phyloP scores from a whole-genome alignment of 1,140 invertebrate species.

The Thaumetopoea pityocampa region DNA sequence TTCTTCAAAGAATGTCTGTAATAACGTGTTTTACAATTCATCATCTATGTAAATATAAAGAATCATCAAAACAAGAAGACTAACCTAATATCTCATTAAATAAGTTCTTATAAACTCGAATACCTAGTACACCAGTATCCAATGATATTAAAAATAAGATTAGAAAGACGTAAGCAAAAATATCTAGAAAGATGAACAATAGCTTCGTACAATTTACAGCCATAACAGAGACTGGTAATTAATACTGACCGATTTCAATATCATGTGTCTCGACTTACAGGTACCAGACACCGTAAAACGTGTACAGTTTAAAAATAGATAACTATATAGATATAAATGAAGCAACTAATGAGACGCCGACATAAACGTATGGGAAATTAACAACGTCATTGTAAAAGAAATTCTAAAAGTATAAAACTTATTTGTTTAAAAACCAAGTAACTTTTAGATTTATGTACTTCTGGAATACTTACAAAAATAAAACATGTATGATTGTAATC shows the following conservation, averaged over 20 bases:
- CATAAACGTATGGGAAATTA: constrained; percentile 38
- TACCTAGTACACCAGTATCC: too few relatives aligned
- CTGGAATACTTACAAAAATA: too few relatives aligned
- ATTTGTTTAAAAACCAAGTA: too few relatives aligned
- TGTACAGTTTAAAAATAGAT: constrained; percentile 37
- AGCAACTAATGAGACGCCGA: constrained; percentile 49
- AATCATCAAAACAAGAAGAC: too few relatives aligned
- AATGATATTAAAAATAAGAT: constrained; percentile 5
- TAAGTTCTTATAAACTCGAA: too few relatives aligned
- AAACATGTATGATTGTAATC: constrained; percentile 6
- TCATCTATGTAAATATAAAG: too few relatives aligned
- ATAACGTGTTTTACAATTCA: too few relatives aligned
- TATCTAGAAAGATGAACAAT: constrained; percentile 9
- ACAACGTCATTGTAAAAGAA: constrained; percentile 25
- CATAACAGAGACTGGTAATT: constrained; percentile 25
- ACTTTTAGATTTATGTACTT: too few relatives aligned
- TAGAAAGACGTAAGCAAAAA: background rate
- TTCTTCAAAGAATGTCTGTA: too few relatives aligned
- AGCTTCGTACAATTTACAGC: constrained; percentile 8
- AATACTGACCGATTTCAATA: constrained; percentile 10
- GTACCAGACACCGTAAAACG: constrained; percentile 1
- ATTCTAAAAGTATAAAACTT: too few relatives aligned
- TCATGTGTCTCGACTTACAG: constrained; percentile 6
- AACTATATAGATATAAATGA: constrained; percentile 45
- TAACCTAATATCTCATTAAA: too few relatives aligned